Base-by-base conservation (phyloP, 2,888 invertebrate species). In the Pherbina coryleti region DNA sequence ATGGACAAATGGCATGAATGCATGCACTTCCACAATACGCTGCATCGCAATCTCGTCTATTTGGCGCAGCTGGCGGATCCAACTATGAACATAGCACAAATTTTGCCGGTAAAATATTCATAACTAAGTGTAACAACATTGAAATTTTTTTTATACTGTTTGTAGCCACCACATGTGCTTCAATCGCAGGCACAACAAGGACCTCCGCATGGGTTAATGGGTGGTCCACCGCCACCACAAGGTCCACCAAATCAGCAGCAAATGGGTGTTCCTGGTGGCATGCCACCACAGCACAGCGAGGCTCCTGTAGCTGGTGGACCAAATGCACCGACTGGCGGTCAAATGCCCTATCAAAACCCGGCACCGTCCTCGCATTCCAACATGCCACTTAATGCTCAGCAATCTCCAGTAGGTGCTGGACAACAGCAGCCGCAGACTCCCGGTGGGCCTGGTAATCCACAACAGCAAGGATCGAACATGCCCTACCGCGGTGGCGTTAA, bases 51-150 rank as follows among this genome's bases (percentile, higher is more conserved):
- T 91, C 92, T 99, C 80, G 96, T 98, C 0, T 98, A 98, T 89
- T 91, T 99, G 84, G 98, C 98, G 9, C 97, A 97, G 34, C 93
- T 99, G 79, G 98, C 98, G n/a, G 99, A 99, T 91, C 95, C 97
- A 22, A 96, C 95, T 88, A 97, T 97, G 91, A 98, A 97, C 90
- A 95, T 98, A 82, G 95, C 96, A 88, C 93, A 94, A 77, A 92
- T 97, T 84, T 91, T 98, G 86, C 98, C 98, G 86, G 97, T 97
- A 92, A 93, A n/a, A n/a, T 55, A 11, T 55, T 75, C 9, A 19
- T 28, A 22, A 0, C n/a, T 53, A 28, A 22, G 9, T 25, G 17
- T 22, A 53, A 7, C 0, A 57, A 44, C 64, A 64, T 64, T n/a
- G 4, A 22, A 22, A 44, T 44, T 22, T 3, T 37, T 49, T 51